A percentile compares a stretch with the other conserved stretches of the same genome.
Evolutionary conservation across 2,888 invertebrate genomes (phyloP).

Genomic region (Scelioninae gen. 2): DNA sequence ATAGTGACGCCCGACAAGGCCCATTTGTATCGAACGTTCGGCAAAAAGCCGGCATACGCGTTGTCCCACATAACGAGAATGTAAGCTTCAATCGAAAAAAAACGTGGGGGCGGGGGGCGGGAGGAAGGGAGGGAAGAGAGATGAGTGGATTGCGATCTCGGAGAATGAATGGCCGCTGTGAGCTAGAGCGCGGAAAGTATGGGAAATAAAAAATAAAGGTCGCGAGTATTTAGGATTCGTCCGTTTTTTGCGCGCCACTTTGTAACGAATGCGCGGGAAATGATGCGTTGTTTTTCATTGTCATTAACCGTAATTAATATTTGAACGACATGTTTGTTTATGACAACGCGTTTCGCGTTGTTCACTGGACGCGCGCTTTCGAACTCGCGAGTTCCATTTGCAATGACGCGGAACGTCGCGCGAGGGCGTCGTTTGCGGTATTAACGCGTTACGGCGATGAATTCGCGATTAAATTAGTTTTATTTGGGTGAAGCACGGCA

Average conservation of each 20-base stretch:
- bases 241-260: conserved; percentile 17
- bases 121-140: conserved; percentile 41
- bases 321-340: conserved; percentile 4
- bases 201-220: conserved; percentile 15
- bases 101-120: not conserved
- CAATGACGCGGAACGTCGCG: not conserved
- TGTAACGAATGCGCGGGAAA: conserved; percentile 21
- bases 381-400: not conserved
- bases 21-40: conserved; percentile 60
- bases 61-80: conserved; percentile 58
- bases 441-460: too few relatives aligned
- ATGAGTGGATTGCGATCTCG: conserved; percentile 53
- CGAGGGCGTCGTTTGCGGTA: too few relatives aligned
- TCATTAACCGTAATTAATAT: conserved; percentile 33
- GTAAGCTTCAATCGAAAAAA: conserved; percentile 58
- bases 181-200: conserved; percentile 28
- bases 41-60: conserved; percentile 58
- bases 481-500: too few relatives aligned
- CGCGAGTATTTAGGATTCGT: conserved; percentile 24
- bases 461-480: too few relatives aligned
- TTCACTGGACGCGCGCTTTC: conserved; percentile 5
- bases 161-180: conserved; percentile 44
- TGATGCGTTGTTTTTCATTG: conserved; percentile 48
- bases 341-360: not conserved
- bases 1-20: conserved; percentile 59